Evolutionary conservation across 2,888 invertebrate genomes (phyloP).

Genomic region (Laothoe populi): DNA sequence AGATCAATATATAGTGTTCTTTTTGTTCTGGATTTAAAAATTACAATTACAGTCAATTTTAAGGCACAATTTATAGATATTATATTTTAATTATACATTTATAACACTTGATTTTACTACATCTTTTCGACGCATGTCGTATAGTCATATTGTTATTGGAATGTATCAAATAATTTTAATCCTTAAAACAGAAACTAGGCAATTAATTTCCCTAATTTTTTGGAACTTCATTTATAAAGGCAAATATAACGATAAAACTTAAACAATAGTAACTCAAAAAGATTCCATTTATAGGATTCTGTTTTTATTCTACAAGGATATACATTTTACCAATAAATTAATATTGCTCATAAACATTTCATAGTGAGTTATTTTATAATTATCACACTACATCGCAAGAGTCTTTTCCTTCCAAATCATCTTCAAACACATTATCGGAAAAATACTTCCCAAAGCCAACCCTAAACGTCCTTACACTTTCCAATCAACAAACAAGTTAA

Average conservation of each 20-base stretch:
- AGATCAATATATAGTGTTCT: background rate
- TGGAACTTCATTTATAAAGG: conserved; percentile 31
- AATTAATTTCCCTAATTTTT: conserved; percentile 9
- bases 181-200: conserved; percentile 19
- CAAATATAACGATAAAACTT: conserved; percentile 28
- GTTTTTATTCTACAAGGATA: conserved; percentile 18
- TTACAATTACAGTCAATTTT: background rate
- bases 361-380: conserved; percentile 23
- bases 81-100: background rate
- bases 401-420: conserved; percentile 5
- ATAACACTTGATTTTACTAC: too few species aligned
- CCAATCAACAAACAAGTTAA: background rate
- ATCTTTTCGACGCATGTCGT: background rate
- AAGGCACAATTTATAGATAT: background rate
- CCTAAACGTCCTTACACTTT: background rate
- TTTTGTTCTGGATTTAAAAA: conserved; percentile 18
- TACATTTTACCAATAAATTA: conserved; percentile 22
- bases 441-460: background rate
- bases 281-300: conserved; percentile 27
- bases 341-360: conserved; percentile 21
- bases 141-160: conserved; percentile 18
- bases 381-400: conserved; percentile 23
- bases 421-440: background rate
- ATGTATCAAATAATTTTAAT: conserved; percentile 10
- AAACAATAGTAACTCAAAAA: conserved; percentile 31